Percentiles rank a stretch among this genome's conserved stretches.
Evolutionary conservation across 1,140 invertebrate species (phyloP).

Genomic region (Heterodera schachtii): DNA sequence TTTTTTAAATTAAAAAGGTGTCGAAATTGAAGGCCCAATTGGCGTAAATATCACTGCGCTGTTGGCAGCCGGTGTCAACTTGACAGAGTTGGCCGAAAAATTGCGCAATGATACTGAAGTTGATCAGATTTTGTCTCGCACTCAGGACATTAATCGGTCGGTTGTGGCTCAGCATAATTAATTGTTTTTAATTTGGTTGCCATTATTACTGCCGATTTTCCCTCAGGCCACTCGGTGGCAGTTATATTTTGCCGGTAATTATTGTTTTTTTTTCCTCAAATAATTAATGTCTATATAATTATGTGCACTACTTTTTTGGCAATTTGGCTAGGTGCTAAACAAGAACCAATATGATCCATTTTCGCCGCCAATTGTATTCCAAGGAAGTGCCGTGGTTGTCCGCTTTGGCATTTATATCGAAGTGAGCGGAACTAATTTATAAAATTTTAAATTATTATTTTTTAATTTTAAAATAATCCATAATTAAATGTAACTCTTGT

Average conservation of each 20-base stretch:
- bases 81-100: slow-evolving; percentile 63
- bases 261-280: not conserved
- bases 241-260: slow-evolving; percentile 55
- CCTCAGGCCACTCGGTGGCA: slow-evolving; percentile 58
- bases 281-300: no score
- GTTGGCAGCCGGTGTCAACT: slow-evolving; percentile 61
- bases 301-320: no score
- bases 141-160: slow-evolving; percentile 53
- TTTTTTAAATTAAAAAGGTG: slow-evolving; percentile 32
- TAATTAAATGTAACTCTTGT: no score
- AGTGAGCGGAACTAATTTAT: no score
- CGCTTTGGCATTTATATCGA: slow-evolving; percentile 65
- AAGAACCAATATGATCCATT: slow-evolving; percentile 65
- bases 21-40: slow-evolving; percentile 65
- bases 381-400: slow-evolving; percentile 61
- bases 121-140: slow-evolving; percentile 60
- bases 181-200: slow-evolving; percentile 5
- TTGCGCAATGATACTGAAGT: slow-evolving; percentile 65
- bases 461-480: no score
- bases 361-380: slow-evolving; percentile 63
- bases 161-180: not conserved
- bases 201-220: not conserved
- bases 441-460: no score
- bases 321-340: slow-evolving; percentile 56
- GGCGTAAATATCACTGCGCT: slow-evolving; percentile 64